Evolutionary conservation across 2,888 invertebrate species (phyloP).

Genomic region (Caenorhabditis imperialis): DNA sequence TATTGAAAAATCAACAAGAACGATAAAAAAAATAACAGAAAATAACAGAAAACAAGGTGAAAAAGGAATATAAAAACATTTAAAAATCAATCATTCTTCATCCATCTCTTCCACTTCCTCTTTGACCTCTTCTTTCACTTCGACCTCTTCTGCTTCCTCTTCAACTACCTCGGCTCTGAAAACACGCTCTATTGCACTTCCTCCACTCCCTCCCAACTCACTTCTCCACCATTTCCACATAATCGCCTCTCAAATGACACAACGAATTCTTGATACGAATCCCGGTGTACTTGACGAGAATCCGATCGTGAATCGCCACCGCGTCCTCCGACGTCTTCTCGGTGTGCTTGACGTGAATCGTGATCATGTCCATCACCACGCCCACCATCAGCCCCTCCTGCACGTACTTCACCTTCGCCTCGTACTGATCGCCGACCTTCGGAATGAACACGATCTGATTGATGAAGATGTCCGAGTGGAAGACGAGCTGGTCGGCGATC

Average conservation of each 20-base stretch:
- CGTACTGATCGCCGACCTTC: constrained; percentile 37
- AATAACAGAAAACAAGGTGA: constrained; percentile 7
- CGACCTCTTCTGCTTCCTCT: constrained; percentile 18
- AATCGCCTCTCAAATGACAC: constrained; percentile 41
- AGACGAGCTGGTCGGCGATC: constrained; percentile 40
- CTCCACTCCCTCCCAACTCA: constrained; percentile 1
- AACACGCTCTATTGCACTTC: too few species aligned
- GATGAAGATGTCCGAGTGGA: constrained; percentile 41
- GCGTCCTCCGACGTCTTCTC: constrained; percentile 38
- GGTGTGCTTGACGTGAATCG: constrained; percentile 35
- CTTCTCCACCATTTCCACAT: constrained; percentile 40
- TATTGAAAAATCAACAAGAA: not conserved
- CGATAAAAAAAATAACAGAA: constrained; percentile 15
- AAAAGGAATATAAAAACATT: not conserved
- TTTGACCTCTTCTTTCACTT: constrained; percentile 8
- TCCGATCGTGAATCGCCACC: constrained; percentile 30
- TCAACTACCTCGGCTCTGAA: constrained; percentile 6
- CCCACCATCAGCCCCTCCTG: constrained; percentile 45
- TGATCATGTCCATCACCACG: constrained; percentile 50
- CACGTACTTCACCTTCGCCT: constrained; percentile 44
- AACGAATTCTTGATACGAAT: constrained; percentile 47
- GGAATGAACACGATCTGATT: constrained; percentile 56
- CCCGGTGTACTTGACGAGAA: constrained; percentile 42
- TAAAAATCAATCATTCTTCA: constrained; percentile 5
- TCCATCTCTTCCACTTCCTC: constrained; percentile 29